Conservation (phyloP, 2,113 vertebrate genomes). For the Dicrurus megarhynchus region DNA sequence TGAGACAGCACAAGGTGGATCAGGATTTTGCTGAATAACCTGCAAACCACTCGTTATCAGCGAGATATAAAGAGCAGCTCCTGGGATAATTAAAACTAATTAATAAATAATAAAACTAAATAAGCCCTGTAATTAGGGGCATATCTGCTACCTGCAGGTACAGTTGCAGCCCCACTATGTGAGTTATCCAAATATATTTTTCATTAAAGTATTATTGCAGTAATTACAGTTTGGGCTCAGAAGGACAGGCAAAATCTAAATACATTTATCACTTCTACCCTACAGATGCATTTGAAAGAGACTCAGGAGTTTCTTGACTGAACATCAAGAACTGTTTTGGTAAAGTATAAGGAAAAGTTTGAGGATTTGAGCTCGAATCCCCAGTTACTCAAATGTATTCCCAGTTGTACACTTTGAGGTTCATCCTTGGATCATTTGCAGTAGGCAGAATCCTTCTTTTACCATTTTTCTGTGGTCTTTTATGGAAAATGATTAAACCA, state of each 20-base stretch:
- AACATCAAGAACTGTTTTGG: neutral
- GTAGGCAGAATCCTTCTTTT: neutral
- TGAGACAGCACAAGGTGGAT: neutral
- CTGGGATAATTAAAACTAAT: neutral
- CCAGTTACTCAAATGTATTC: neutral
- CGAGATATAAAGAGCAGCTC: neutral
- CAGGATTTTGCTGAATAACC: neutral
- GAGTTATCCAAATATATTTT: neutral
- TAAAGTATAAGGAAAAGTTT: neutral
- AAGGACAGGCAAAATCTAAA: neutral
- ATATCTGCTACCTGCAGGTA: neutral
- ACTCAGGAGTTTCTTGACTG: neutral
- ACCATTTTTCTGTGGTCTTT: neutral
- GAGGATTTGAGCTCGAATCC: neutral
- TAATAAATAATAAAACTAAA: too few species aligned
- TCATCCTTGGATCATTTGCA: neutral
- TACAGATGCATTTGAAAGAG: neutral
- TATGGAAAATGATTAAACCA: neutral
- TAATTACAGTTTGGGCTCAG: neutral
- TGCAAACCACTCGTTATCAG: neutral
- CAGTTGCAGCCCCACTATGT: neutral
- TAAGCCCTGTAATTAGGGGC: neutral
- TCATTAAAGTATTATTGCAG: neutral
- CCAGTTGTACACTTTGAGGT: neutral
- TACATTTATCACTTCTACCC: neutral